Conservation (phyloP, 2,888 invertebrate species). For the Calameuta pallipes region DNA sequence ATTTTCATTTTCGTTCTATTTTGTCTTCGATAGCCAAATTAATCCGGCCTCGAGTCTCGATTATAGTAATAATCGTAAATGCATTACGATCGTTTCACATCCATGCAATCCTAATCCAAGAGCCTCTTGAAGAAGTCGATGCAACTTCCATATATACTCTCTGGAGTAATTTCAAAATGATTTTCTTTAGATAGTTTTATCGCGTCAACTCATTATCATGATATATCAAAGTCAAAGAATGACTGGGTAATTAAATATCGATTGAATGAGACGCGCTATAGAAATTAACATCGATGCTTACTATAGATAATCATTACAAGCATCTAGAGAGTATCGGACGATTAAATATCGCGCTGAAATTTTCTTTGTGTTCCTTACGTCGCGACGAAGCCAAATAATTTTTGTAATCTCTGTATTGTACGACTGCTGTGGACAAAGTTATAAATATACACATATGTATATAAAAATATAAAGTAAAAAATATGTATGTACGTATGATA, state of each 20-base stretch:
- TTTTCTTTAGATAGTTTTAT: not conserved
- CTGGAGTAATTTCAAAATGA: not conserved
- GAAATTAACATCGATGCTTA: not conserved
- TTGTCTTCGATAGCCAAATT: not conserved
- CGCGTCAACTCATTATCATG: not conserved
- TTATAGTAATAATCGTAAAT: not conserved
- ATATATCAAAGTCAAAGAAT: not conserved
- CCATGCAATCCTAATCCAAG: not conserved
- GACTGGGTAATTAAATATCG: not conserved
- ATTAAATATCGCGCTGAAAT: not conserved
- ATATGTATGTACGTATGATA: conserved; percentile 37
- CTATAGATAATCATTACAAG: not conserved
- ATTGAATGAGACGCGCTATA: not conserved
- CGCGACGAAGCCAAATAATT: conserved; percentile 37
- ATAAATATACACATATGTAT: conserved; percentile 38
- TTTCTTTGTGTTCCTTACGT: conserved; percentile 31
- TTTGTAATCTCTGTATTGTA: conserved; percentile 42
- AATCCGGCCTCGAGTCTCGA: not conserved
- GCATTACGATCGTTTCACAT: not conserved
- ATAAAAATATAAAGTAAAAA: conserved; percentile 35
- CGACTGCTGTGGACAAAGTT: conserved; percentile 36
- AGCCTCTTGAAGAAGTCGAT: not conserved
- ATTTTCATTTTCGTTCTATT: not conserved
- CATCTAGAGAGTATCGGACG: not conserved
- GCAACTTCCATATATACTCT: not conserved